Base-by-base conservation (phyloP, 2,113 vertebrate species). In the Sylvietta virens region DNA sequence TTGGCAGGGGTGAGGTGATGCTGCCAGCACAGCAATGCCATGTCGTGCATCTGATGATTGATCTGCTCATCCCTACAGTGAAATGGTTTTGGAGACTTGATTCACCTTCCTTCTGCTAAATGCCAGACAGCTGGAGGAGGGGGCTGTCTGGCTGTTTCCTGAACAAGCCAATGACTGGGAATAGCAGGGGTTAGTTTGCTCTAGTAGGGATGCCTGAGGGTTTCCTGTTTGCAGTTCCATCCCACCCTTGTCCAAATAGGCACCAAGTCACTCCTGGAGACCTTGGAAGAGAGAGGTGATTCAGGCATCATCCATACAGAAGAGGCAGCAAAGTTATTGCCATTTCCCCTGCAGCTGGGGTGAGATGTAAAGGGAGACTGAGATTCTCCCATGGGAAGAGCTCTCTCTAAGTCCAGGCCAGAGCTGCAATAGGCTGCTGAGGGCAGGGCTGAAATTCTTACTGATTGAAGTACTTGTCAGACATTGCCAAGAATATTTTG, bases 1-100 rank as follows among this genome's bases (percentile, higher is more conserved):
- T 40, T 2, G 2, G 31, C 11, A 5, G 60, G 86, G 35, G 15
- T 1, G 4, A 39, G 66, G 50, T 0, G 5, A 18, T 37, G 7
- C 20, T 61, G 50, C 23, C 78, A 62, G 85, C 61, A 15, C n/a
- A 24, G 57, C 2, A 3, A 24, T 47, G 65, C 51, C 57, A 50
- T 4, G 1, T 50, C 0, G 0, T n/a, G 7, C 9, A 13, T 18
- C 44, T 89, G 65, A 57, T 82, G 70, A 72, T 30, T 3, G 50
- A 69, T 61, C 86, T 77, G 78, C 50, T 86, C 37, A 16, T 11
- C 26, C 44, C 37, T 39, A 9, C 31, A 57, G 31, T 20, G 48
- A 72, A 76, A 74, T 54, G 42, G 78, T 84, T 91, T 53, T 42
- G 81, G 67, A 66, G 60, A 18, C 58, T 91, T 85, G 16, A 86